Percentiles rank a stretch among this genome's conserved stretches.
Conservation (phyloP, 2,888 invertebrate genomes). For the Orthonevra nobilis region DNA sequence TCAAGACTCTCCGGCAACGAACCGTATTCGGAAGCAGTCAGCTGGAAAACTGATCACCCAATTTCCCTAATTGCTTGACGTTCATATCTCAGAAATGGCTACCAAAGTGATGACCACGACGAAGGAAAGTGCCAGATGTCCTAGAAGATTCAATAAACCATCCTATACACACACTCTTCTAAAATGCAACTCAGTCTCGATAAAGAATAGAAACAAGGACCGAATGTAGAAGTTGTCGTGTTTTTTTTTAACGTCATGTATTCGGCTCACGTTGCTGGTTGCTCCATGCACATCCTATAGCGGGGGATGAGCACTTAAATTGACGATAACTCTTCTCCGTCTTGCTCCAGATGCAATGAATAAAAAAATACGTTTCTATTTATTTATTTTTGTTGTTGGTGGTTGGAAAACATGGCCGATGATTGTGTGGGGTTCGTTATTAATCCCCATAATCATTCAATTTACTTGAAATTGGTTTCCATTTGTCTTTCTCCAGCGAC, state of each 20-base stretch:
- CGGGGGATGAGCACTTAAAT: background rate
- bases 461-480: constrained; percentile 55
- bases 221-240: constrained; percentile 4
- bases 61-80: constrained; percentile 52
- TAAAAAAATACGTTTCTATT: background rate
- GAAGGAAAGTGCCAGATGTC: background rate
- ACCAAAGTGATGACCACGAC: background rate
- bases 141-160: constrained; percentile 1
- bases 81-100: background rate
- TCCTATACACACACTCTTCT: too few species aligned
- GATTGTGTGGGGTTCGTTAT: constrained; percentile 26
- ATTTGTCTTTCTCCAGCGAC: constrained; percentile 19
- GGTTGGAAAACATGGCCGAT: constrained; percentile 6
- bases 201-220: background rate
- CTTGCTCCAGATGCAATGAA: constrained; percentile 19
- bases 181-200: background rate
- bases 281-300: background rate
- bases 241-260: constrained; percentile 9
- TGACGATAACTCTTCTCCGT: constrained; percentile 1
- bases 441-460: constrained; percentile 64
- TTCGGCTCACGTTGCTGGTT: constrained; percentile 40
- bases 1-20: background rate
- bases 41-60: constrained; percentile 30
- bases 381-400: background rate
- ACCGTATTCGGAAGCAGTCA: background rate